These are phyloP conservation scores for Dascillus cervinus DNA, from an alignment of 2,888 invertebrate species.

Conservation along the genomic window DNA sequence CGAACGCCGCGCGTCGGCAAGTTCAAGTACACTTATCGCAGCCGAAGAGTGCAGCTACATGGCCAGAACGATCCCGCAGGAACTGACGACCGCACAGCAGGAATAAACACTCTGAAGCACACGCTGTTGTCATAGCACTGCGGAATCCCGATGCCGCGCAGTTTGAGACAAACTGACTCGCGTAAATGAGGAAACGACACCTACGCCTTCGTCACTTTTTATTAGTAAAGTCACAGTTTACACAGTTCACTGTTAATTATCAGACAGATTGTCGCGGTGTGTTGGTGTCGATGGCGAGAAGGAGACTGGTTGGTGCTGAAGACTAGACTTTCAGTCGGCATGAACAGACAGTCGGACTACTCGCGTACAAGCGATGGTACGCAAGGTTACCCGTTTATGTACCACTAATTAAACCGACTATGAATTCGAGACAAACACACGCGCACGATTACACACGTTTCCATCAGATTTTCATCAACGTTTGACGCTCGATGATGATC, in stretches of 20 bases:
- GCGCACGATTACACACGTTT: constrained; percentile 5
- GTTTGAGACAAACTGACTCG: constrained; percentile 22
- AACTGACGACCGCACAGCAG: constrained; percentile 15
- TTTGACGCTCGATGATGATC: constrained; percentile 7
- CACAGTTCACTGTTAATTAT: constrained; percentile 22
- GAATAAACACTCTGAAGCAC: constrained; percentile 19
- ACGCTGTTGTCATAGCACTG: constrained; percentile 22
- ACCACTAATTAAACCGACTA: constrained; percentile 13
- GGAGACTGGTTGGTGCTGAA: constrained; percentile 22
- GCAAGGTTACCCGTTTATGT: constrained; percentile 16
- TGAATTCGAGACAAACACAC: constrained; percentile 11
- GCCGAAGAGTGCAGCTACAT: constrained; percentile 14
- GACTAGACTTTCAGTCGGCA: constrained; percentile 31
- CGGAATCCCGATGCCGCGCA: constrained; percentile 15
- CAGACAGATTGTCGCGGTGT: constrained; percentile 17
- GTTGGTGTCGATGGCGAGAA: constrained; percentile 17
- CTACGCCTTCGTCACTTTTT: constrained; percentile 32
- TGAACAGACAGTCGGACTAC: constrained; percentile 22
- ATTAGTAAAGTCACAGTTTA: constrained; percentile 28
- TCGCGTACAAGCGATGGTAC: constrained; percentile 16
- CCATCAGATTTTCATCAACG: constrained; percentile 10
- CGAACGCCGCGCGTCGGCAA: not conserved
- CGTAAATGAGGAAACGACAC: constrained; percentile 38
- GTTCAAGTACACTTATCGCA: constrained; percentile 12
- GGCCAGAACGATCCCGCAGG: constrained; percentile 18